Percentiles rank a stretch among this genome's conserved stretches.
Evolutionary conservation across 2,888 invertebrate genomes (phyloP).

Genomic region (Pachliopta kotzebuea): DNA sequence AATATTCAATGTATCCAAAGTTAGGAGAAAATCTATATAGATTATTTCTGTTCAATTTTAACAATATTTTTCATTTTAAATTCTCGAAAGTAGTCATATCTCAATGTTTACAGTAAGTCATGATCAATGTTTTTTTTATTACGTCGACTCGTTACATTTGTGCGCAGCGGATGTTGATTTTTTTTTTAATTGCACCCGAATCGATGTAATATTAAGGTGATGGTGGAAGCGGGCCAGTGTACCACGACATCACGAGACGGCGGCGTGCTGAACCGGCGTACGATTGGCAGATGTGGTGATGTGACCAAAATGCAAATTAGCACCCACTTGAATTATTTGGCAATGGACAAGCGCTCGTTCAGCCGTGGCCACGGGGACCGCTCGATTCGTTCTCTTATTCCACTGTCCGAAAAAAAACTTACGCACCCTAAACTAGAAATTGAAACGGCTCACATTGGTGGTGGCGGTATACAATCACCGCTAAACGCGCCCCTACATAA

Average conservation of each 20-base stretch:
- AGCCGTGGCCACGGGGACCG: conserved; percentile 28
- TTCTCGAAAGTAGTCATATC: conserved; percentile 47
- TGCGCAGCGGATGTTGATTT: conserved; percentile 54
- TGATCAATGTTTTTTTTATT: conserved; percentile 36
- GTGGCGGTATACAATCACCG: conserved; percentile 35
- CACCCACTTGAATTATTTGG: conserved; percentile 8
- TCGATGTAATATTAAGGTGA: conserved; percentile 12
- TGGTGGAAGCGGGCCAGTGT: background rate
- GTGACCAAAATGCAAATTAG: conserved; percentile 12
- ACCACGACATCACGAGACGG: conserved; percentile 12
- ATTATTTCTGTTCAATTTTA: conserved; percentile 54
- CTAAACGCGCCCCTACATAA: conserved; percentile 44
- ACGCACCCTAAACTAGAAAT: conserved; percentile 50
- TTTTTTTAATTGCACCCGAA: conserved; percentile 30
- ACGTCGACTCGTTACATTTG: conserved; percentile 58
- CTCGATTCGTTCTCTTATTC: conserved; percentile 37
- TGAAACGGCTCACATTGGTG: conserved; percentile 53
- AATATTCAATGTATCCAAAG: conserved; percentile 65
- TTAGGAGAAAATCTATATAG: conserved; percentile 64
- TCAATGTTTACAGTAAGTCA: conserved; percentile 61
- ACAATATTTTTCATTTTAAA: conserved; percentile 47
- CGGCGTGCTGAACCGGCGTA: background rate
- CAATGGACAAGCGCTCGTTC: conserved; percentile 2
- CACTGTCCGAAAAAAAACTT: conserved; percentile 37
- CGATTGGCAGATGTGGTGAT: background rate